Evolutionary conservation across 2,797 vertebrate species (phyloP).

Genomic region (Babyrousa celebensis): DNA sequence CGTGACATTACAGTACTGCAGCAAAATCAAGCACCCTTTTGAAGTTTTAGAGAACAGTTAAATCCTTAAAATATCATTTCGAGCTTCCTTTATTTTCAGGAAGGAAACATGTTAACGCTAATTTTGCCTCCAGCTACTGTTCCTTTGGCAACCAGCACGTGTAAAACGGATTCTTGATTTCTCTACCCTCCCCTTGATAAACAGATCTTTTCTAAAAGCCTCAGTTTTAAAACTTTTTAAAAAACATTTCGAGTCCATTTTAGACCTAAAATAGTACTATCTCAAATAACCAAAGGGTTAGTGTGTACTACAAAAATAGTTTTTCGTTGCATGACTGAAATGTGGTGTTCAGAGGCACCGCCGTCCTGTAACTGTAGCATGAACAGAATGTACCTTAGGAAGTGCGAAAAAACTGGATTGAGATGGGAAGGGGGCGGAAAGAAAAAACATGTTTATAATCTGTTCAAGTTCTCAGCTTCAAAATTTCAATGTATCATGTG

Average conservation of each 20-base stretch:
- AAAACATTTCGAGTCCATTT: constrained; percentile 50
- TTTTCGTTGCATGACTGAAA: constrained; percentile 53
- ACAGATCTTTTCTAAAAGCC: constrained; percentile 16
- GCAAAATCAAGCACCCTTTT: constrained; percentile 51
- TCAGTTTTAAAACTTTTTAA: background rate
- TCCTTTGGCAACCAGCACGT: constrained; percentile 53
- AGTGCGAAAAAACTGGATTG: constrained; percentile 71
- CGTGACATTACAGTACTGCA: constrained; percentile 61
- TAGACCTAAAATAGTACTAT: constrained; percentile 30
- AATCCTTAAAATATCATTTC: constrained; percentile 63
- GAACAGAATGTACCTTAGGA: constrained; percentile 79
- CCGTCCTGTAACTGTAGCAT: constrained; percentile 48
- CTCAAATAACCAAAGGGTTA: constrained; percentile 21
- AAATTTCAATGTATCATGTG: constrained; percentile 29
- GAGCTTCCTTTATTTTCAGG: constrained; percentile 43
- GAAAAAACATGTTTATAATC: constrained; percentile 78
- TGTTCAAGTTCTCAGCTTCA: constrained; percentile 75
- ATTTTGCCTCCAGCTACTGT: constrained; percentile 65
- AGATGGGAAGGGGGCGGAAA: constrained; percentile 44
- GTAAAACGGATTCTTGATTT: constrained; percentile 47
- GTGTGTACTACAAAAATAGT: background rate
- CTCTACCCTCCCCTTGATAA: constrained; percentile 12
- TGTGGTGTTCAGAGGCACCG: background rate
- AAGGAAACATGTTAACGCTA: constrained; percentile 59
- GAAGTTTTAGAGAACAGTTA: constrained; percentile 53